These are phyloP conservation scores for Psittacula derbiana DNA, from an alignment of 2,797 vertebrate genomes.

Conservation along the genomic window DNA sequence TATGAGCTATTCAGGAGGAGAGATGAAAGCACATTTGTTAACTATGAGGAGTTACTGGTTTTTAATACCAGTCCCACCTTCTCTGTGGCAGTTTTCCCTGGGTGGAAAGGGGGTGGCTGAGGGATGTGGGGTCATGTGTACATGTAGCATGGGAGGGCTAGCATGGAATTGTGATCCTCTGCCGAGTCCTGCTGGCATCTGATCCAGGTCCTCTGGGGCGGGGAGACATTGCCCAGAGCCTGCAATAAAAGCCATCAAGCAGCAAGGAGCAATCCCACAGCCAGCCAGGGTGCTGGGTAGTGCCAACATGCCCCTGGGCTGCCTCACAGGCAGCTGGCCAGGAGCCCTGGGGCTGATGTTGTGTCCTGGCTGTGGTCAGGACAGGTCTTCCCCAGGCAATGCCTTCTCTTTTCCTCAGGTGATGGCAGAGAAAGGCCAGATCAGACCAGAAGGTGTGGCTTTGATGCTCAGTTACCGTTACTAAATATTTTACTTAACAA, in stretches of 20 bases:
- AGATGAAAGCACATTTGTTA: not conserved
- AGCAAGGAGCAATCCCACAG: not conserved
- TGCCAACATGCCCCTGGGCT: not conserved
- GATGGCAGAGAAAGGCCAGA: not conserved
- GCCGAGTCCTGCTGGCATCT: not conserved
- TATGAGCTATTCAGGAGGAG: not conserved
- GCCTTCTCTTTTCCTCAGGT: not conserved
- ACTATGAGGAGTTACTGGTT: not conserved
- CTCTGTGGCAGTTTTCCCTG: not conserved
- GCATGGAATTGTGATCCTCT: not conserved
- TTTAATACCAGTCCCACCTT: not conserved
- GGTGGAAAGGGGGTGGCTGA: not conserved
- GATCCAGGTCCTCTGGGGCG: not conserved
- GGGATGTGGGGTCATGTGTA: accelerated
- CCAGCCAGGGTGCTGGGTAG: too few species aligned
- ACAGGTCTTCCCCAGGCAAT: not conserved
- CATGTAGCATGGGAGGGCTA: not conserved
- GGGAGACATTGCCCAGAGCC: not conserved
- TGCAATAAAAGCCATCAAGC: not conserved
- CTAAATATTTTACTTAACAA: not conserved
- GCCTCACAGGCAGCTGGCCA: accelerated
- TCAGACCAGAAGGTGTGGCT: not conserved
- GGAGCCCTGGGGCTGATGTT: not conserved
- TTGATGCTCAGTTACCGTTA: not conserved
- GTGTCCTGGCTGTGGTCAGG: not conserved